Evolutionary conservation across 2,113 vertebrate species (phyloP).

Genomic region (Fukomys damarensis): DNA sequence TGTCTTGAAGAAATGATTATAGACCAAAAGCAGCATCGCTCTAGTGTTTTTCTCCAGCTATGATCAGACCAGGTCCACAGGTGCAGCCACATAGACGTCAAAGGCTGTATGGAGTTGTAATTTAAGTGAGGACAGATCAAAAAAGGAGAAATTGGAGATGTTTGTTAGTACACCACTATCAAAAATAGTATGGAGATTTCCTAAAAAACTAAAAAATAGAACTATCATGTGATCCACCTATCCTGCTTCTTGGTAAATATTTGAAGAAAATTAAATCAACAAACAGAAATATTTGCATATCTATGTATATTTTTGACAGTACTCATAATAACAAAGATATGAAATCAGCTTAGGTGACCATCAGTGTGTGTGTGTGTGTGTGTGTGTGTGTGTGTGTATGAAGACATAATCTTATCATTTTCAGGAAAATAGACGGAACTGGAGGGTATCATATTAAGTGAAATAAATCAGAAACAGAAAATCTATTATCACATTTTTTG

Average conservation of each 20-base stretch:
- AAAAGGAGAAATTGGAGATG: neutral
- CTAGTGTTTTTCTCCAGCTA: neutral
- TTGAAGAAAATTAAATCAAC: too few species aligned
- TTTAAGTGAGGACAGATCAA: neutral
- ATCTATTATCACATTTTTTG: neutral
- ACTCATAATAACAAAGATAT: neutral
- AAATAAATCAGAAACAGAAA: neutral
- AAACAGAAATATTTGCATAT: too few species aligned
- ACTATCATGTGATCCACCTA: too few species aligned
- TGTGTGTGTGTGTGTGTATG: too few species aligned
- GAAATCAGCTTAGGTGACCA: neutral
- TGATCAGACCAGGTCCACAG: neutral
- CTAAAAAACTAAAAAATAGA: neutral
- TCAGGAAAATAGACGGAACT: neutral
- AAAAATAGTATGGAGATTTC: neutral
- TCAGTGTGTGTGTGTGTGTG: too few species aligned
- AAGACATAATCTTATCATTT: neutral
- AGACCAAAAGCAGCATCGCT: neutral
- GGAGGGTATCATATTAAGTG: neutral
- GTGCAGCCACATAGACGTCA: neutral
- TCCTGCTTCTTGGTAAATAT: too few species aligned
- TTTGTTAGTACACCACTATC: neutral
- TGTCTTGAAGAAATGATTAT: neutral
- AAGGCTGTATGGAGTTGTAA: neutral
- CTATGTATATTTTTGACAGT: neutral